A percentile compares a stretch with the other conserved stretches of the same genome.
These are phyloP conservation scores for Progne subis DNA, from an alignment of 2,113 vertebrate species.

Conservation along the genomic window DNA sequence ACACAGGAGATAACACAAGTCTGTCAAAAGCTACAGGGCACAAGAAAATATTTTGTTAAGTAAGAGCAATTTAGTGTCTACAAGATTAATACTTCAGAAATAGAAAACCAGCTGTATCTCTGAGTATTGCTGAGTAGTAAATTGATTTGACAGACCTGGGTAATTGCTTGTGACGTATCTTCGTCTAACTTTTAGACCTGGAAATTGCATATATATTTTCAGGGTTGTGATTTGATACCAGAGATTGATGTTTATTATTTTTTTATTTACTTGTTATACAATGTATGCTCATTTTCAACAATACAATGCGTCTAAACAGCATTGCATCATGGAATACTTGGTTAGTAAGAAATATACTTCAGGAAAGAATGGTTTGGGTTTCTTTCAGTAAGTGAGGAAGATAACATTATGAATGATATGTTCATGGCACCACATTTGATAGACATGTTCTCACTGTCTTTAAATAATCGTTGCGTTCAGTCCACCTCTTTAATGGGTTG, in stretches of 20 bases:
- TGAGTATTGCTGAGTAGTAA: background rate
- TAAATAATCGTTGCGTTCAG: background rate
- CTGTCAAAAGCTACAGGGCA: background rate
- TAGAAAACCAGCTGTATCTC: conserved; percentile 6
- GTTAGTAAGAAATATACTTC: background rate
- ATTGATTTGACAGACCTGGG: background rate
- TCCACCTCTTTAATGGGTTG: background rate
- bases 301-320: background rate
- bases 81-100: conserved; percentile 18
- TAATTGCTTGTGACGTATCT: background rate
- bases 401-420: background rate
- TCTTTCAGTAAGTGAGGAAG: background rate
- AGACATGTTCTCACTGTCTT: background rate
- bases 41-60: conserved; percentile 27
- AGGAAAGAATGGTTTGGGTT: background rate
- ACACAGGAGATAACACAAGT: background rate
- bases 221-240: background rate
- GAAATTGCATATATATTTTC: background rate
- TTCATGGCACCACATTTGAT: background rate
- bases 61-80: background rate
- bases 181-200: background rate
- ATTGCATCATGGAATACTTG: background rate
- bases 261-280: background rate
- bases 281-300: background rate
- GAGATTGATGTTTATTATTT: background rate